Percentiles rank a stretch among this genome's conserved stretches.
Conservation (phyloP, 1,140 invertebrate genomes). For the Camponotus floridanus region DNA sequence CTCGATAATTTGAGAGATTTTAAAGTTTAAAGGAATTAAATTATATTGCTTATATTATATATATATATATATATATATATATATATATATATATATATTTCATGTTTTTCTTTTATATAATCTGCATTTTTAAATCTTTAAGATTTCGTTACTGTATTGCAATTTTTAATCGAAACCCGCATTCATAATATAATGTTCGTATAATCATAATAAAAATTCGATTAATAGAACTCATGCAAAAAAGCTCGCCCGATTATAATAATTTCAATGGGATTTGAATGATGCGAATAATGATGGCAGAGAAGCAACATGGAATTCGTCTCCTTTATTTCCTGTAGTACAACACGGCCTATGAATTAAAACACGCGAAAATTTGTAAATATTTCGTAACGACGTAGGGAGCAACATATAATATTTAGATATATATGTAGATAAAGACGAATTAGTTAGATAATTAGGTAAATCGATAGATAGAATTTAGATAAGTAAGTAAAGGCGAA, state of each 20-base stretch:
- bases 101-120: too few species aligned
- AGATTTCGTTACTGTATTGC: too few species aligned
- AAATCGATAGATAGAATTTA: slow-evolving; percentile 26
- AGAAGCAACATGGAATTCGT: background rate
- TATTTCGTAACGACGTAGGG: slow-evolving; percentile 48
- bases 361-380: slow-evolving; percentile 59
- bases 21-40: too few species aligned
- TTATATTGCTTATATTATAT: too few species aligned
- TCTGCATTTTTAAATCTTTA: too few species aligned
- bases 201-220: background rate
- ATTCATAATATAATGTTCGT: background rate
- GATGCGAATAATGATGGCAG: background rate
- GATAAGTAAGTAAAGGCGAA: slow-evolving; percentile 20
- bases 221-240: slow-evolving; percentile 15
- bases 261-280: background rate
- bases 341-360: slow-evolving; percentile 60
- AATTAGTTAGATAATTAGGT: slow-evolving; percentile 31
- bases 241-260: slow-evolving; percentile 23
- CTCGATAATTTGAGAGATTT: too few species aligned
- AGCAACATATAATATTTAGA: slow-evolving; percentile 29
- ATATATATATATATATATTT: too few species aligned
- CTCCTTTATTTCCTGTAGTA: slow-evolving; percentile 21
- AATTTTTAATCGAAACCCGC: background rate
- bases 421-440: slow-evolving; percentile 34
- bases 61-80: too few species aligned